Conservation (phyloP, 2,113 vertebrate species). For the Oxyura jamaicensis region DNA sequence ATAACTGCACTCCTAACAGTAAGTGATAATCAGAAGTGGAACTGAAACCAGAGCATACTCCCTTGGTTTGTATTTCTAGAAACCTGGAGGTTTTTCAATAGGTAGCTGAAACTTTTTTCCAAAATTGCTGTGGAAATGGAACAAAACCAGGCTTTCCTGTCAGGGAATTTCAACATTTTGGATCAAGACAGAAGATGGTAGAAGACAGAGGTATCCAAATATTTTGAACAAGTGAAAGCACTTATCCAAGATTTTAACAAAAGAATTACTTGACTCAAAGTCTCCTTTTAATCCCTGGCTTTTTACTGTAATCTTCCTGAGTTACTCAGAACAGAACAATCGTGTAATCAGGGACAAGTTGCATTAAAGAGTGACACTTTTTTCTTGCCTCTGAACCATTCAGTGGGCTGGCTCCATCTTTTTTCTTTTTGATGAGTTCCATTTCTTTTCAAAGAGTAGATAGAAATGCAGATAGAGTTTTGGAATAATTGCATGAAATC, state of each 20-base stretch:
- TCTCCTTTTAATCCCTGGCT: neutral
- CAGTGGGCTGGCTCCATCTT: neutral
- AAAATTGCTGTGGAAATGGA: neutral
- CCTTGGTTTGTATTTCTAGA: neutral
- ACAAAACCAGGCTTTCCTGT: neutral
- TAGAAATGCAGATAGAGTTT: conserved; percentile 20
- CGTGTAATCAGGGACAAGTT: neutral
- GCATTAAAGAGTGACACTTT: neutral
- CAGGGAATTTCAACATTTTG: neutral
- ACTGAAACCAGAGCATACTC: neutral
- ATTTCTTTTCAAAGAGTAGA: conserved; percentile 36
- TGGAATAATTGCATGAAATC: conserved; percentile 46
- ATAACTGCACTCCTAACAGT: rapidly evolving
- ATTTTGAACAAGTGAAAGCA: neutral
- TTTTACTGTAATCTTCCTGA: neutral
- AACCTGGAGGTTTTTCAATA: neutral
- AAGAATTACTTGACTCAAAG: neutral
- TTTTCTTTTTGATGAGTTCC: neutral
- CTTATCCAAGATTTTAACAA: neutral
- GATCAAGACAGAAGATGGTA: neutral
- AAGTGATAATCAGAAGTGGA: neutral
- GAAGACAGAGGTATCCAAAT: neutral
- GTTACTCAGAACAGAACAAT: neutral
- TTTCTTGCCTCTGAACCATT: neutral
- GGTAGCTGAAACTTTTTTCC: neutral